These are phyloP conservation scores for Polydrusus tereticollis DNA, from an alignment of 2,888 invertebrate species.

Conservation along the genomic window DNA sequence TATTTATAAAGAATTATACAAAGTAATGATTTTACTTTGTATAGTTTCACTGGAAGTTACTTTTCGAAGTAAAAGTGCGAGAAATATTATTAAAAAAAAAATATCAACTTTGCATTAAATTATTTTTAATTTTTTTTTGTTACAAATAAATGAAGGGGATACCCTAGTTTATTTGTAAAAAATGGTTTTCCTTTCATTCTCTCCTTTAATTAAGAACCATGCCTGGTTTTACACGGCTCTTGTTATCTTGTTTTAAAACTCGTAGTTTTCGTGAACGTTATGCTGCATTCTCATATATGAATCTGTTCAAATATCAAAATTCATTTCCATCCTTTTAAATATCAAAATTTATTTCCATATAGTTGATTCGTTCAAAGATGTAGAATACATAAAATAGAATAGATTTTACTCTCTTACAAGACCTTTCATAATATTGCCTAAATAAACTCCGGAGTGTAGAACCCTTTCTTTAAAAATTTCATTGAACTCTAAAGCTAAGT, in stretches of 20 bases:
- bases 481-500: too few species aligned
- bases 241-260: too few species aligned
- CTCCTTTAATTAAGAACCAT: too few species aligned
- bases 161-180: conserved; percentile 56
- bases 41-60: conserved; percentile 5
- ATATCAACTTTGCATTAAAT: conserved; percentile 19
- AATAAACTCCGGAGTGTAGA: too few species aligned
- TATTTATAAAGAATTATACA: background rate
- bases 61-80: conserved; percentile 12
- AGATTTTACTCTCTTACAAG: too few species aligned
- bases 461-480: too few species aligned
- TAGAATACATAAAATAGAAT: too few species aligned
- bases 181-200: conserved; percentile 40
- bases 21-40: conserved; percentile 5
- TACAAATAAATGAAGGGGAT: conserved; percentile 54
- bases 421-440: too few species aligned
- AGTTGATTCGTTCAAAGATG: background rate
- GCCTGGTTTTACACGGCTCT: too few species aligned
- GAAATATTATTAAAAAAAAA: conserved; percentile 18
- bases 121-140: conserved; percentile 52
- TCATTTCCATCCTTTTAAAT: background rate
- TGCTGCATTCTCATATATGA: background rate
- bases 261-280: too few species aligned
- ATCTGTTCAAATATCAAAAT: background rate
- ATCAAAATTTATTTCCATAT: background rate